A percentile compares a stretch with the other conserved stretches of the same genome.
Evolutionary conservation across 2,113 vertebrate species (phyloP).

Genomic region (Lates calcarifer): DNA sequence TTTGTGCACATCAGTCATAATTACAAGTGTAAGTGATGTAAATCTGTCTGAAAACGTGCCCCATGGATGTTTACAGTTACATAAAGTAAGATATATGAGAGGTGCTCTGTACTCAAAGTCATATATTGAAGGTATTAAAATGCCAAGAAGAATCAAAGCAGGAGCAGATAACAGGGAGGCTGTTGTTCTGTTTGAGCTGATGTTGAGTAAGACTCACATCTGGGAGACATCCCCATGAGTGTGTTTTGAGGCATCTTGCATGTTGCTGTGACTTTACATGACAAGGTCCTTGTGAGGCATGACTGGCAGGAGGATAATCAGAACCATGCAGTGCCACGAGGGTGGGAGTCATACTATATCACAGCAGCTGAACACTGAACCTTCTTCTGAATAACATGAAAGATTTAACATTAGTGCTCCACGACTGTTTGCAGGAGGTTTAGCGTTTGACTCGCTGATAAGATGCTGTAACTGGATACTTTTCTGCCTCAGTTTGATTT

Average conservation of each 20-base stretch:
- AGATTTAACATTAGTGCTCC: neutral
- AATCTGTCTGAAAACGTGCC: neutral
- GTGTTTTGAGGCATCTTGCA: too few relatives aligned
- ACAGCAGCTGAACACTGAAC: neutral
- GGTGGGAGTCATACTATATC: neutral
- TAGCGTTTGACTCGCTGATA: neutral
- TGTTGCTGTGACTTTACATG: conserved; percentile 23
- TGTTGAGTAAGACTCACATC: conserved; percentile 17
- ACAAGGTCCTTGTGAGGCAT: neutral
- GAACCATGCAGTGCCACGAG: neutral
- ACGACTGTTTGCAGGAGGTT: neutral
- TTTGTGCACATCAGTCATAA: neutral
- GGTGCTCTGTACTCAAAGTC: neutral
- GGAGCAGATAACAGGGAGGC: neutral
- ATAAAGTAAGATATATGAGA: neutral
- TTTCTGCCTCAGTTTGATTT: neutral
- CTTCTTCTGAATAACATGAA: neutral
- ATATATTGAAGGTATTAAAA: conserved; percentile 2
- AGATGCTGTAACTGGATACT: neutral
- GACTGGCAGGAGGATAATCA: conserved; percentile 29
- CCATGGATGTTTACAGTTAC: neutral
- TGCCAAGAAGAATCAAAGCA: neutral
- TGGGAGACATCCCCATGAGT: neutral
- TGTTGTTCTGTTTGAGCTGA: neutral
- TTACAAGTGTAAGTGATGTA: neutral